A percentile compares a stretch with the other conserved stretches of the same genome.
Conservation (phyloP, 2,797 vertebrate genomes). For the Lacerta bilineata region DNA sequence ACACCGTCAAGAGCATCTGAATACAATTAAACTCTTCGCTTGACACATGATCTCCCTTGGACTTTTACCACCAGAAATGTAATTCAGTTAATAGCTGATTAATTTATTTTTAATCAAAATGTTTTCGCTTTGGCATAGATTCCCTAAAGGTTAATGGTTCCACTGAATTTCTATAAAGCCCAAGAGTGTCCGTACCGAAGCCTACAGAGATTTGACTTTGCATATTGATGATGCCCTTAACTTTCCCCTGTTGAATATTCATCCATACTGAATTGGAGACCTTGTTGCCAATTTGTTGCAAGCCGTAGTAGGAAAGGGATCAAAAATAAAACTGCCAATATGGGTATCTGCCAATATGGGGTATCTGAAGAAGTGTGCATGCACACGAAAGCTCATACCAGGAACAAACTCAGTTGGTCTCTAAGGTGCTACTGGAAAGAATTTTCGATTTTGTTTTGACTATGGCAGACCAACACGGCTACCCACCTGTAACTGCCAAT, state of each 20-base stretch:
- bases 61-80: not conserved
- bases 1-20: not conserved
- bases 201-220: not conserved
- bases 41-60: not conserved
- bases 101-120: constrained; percentile 40
- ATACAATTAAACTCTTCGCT: constrained; percentile 12
- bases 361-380: too few relatives aligned
- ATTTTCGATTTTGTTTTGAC: too few relatives aligned
- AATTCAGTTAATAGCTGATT: constrained; percentile 15
- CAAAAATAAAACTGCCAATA: not conserved
- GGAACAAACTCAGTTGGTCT: too few relatives aligned
- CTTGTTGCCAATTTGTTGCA: not conserved
- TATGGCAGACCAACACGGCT: too few relatives aligned
- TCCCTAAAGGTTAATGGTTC: constrained; percentile 33
- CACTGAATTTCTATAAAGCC: constrained; percentile 1
- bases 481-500: too few relatives aligned
- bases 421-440: too few relatives aligned
- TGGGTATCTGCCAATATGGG: too few relatives aligned
- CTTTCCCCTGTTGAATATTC: constrained; percentile 1
- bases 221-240: constrained; percentile 18
- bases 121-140: constrained; percentile 8
- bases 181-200: not conserved
- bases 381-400: too few relatives aligned
- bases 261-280: not conserved
- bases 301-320: not conserved